These are phyloP conservation scores for Flexamia atlantica DNA, from an alignment of 2,888 invertebrate genomes.

Conservation along the genomic window DNA sequence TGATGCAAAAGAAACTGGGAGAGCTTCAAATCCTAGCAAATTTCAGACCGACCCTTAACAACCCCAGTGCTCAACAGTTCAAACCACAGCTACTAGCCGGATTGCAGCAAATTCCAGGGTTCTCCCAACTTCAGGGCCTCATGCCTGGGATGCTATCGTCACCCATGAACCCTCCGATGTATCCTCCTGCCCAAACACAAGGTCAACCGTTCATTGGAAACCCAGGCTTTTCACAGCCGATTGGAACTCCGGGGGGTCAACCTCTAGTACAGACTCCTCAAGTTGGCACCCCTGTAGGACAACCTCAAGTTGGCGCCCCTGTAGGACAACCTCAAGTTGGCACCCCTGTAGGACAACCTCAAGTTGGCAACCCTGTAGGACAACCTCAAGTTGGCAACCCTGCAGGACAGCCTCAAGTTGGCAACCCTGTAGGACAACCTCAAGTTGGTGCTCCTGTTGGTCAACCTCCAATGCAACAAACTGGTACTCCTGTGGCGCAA, in stretches of 20 bases:
- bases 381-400: not conserved
- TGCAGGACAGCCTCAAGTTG: not conserved
- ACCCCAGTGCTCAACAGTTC: not conserved
- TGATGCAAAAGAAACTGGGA: not conserved
- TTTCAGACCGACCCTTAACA: not conserved
- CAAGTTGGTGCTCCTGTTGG: not conserved
- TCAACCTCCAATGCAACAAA: not conserved
- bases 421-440: not conserved
- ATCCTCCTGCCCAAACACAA: not conserved
- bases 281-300: not conserved
- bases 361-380: no score
- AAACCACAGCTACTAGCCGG: not conserved
- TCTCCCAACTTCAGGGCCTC: not conserved
- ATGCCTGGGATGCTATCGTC: not conserved
- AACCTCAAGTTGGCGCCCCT: not conserved
- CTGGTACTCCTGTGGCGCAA: not conserved
- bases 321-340: no score
- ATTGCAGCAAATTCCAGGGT: no score
- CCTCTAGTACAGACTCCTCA: not conserved
- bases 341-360: no score
- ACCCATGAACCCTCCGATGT: not conserved
- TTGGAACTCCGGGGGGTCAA: not conserved
- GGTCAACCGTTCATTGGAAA: no score
- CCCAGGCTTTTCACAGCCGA: not conserved
- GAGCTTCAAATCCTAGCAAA: not conserved